A percentile compares a stretch with the other conserved stretches of the same genome.
These are phyloP conservation scores for Chrysogorgia sp. DNA, from an alignment of 92 coral and sea anemone genomes.

Conservation along the genomic window DNA sequence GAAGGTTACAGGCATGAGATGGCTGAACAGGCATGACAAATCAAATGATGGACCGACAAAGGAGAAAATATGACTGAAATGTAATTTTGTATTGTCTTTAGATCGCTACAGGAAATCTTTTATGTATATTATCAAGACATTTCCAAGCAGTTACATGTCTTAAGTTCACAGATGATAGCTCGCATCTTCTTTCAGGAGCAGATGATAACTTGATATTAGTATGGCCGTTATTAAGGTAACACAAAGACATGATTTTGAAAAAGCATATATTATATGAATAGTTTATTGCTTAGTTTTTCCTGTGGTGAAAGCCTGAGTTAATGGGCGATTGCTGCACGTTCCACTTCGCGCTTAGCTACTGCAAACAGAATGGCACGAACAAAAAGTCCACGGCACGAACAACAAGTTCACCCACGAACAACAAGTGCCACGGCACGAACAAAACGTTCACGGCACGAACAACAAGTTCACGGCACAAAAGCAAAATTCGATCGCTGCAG, in stretches of 20 bases:
- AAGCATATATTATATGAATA: too few relatives aligned
- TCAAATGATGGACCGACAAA: background rate
- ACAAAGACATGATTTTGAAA: background rate
- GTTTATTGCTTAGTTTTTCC: too few relatives aligned
- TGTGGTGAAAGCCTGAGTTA: background rate
- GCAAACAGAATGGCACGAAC: too few relatives aligned
- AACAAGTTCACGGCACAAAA: too few relatives aligned
- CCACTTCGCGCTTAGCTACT: too few relatives aligned
- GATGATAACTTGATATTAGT: slow-evolving; percentile 89
- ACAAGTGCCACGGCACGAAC: too few relatives aligned
- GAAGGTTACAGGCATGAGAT: too few relatives aligned
- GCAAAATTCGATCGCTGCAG: too few relatives aligned
- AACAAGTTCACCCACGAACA: too few relatives aligned
- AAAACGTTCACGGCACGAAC: too few relatives aligned
- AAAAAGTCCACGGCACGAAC: too few relatives aligned
- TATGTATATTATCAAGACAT: slow-evolving; percentile 74
- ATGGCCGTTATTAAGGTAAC: slow-evolving; percentile 85
- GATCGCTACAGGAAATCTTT: slow-evolving; percentile 90
- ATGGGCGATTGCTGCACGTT: background rate
- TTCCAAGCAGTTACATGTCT: slow-evolving; percentile 81
- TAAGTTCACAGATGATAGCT: slow-evolving; percentile 84
- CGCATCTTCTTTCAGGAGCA: slow-evolving; percentile 83
- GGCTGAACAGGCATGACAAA: too few relatives aligned
- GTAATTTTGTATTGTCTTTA: slow-evolving; percentile 14
- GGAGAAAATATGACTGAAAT: background rate